Base-by-base conservation (phyloP, 2,888 invertebrate genomes). In the Athalia rosae region DNA sequence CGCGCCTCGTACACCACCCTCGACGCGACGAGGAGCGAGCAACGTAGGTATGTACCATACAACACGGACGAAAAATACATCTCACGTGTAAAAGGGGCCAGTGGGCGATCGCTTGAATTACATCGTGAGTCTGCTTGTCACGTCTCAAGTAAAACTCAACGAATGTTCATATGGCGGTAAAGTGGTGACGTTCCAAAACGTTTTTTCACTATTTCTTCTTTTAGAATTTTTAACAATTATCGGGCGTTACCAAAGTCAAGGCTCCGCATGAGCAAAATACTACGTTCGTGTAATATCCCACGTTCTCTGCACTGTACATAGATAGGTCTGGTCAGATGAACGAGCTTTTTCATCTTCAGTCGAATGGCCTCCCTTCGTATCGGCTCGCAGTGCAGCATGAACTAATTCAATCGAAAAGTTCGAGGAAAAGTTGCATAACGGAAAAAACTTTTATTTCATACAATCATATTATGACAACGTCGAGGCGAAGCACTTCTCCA, bases 351-450 rank as follows among this genome's bases (percentile, higher is more conserved):
- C 43, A 71, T 74, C 47, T 6, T 13, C 11, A 64, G 62, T 8
- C 48, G 53, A 11, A 58, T 50, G 69, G 73, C 79, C 67, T 11
- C 47, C 53, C 28, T 28, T 28, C 48, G 71, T 62, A 50, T 58
- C 64, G 59, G 58, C 61, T 76, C 79, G 78, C 78, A 47, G 56
- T 78, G 80, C 28, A 28, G 28, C 28, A 28, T 28, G 74, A 66
- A 53, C 83, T 84, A 83, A 85, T 84, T 83, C 85, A 83, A 85
- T 85, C 80, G 83, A 80, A 81, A 84, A 80, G 81, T 82, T 84
- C 82, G 28, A 28, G 28, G 28, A 28, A 28, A 28, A 28, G 28
- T 28, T 28, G 28, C 28, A 28, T 82, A 82, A 50, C 79, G 48
- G 43, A 50, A 59, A 50, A 77, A 62, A 79, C 80, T 80, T 76